A percentile compares a stretch with the other conserved stretches of the same genome.
Conservation (phyloP, 1,140 invertebrate species). For the Leptoteleia sp. region DNA sequence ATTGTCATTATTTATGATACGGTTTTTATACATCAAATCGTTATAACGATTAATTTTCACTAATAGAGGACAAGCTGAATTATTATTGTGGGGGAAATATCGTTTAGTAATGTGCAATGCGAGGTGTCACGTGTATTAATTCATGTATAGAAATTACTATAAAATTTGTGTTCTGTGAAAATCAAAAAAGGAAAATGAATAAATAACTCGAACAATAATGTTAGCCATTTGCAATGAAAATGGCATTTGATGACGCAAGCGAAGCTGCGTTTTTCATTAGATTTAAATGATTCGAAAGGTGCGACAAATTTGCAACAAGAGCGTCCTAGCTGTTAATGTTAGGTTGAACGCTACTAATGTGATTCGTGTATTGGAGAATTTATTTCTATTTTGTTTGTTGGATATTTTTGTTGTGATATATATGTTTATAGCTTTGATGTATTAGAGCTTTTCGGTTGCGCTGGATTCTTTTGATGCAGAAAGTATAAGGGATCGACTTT, state of each 20-base stretch:
- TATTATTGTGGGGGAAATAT: neutral
- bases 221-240: constrained; percentile 33
- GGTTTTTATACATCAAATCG: constrained; percentile 40
- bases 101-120: neutral
- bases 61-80: neutral
- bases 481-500: neutral
- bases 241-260: constrained; percentile 50
- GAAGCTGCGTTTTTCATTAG: constrained; percentile 62
- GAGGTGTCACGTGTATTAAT: constrained; percentile 49
- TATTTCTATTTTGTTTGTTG: constrained; percentile 11
- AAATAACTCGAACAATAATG: constrained; percentile 53
- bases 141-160: constrained; percentile 39
- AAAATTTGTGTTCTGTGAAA: constrained; percentile 49
- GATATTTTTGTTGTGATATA: constrained; percentile 7
- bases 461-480: neutral
- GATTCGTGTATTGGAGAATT: constrained; percentile 21
- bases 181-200: constrained; percentile 47
- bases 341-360: constrained; percentile 38
- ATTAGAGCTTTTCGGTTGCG: too few species aligned
- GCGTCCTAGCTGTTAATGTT: constrained; percentile 25
- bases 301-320: constrained; percentile 40
- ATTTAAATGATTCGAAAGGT: constrained; percentile 57
- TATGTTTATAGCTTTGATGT: constrained; percentile 5
- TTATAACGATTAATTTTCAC: constrained; percentile 1
- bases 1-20: constrained; percentile 21